Percentiles rank a stretch among this genome's conserved stretches.
Conservation (phyloP, 2,797 vertebrate species). For the Todus mexicanus region DNA sequence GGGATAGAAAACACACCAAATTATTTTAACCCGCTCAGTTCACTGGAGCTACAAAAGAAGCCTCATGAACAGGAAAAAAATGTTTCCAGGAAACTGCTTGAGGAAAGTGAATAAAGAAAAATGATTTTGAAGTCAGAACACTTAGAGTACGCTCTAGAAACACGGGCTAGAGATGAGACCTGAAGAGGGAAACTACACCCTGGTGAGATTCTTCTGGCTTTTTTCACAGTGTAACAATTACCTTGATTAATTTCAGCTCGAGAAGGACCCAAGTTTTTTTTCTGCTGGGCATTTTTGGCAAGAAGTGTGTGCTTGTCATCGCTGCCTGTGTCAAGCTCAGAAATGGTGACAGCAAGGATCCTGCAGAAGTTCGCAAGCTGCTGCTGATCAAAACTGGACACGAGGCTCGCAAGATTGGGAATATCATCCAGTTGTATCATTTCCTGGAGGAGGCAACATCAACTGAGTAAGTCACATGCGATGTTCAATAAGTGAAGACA, state of each 20-base stretch:
- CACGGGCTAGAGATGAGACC: accelerated
- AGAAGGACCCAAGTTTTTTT: slow-evolving; percentile 87
- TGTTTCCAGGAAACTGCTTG: not conserved
- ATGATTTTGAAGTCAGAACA: not conserved
- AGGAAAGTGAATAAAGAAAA: not conserved
- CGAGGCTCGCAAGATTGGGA: slow-evolving; percentile 89
- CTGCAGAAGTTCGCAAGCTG: slow-evolving; percentile 98
- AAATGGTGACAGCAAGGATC: slow-evolving; percentile 97
- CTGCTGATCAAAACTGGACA: slow-evolving; percentile 98
- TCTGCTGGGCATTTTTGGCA: slow-evolving; percentile 96
- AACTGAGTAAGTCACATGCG: not conserved
- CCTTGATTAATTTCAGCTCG: slow-evolving; percentile 96
- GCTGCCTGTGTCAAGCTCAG: slow-evolving; percentile 92
- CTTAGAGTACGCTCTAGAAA: not conserved
- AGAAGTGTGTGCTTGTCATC: slow-evolving; percentile 98
- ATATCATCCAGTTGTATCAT: slow-evolving; percentile 98
- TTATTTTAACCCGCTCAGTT: not conserved
- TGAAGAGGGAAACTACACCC: not conserved
- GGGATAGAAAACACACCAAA: not conserved
- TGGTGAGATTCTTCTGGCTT: not conserved
- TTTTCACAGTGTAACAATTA: slow-evolving; percentile 18
- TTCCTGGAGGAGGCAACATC: slow-evolving; percentile 78
- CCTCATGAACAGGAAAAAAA: not conserved
- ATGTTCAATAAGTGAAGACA: not conserved
- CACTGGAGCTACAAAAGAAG: not conserved